phyloP scores from a whole-genome alignment of 2,113 vertebrate species.

The Bombycilla garrulus region DNA sequence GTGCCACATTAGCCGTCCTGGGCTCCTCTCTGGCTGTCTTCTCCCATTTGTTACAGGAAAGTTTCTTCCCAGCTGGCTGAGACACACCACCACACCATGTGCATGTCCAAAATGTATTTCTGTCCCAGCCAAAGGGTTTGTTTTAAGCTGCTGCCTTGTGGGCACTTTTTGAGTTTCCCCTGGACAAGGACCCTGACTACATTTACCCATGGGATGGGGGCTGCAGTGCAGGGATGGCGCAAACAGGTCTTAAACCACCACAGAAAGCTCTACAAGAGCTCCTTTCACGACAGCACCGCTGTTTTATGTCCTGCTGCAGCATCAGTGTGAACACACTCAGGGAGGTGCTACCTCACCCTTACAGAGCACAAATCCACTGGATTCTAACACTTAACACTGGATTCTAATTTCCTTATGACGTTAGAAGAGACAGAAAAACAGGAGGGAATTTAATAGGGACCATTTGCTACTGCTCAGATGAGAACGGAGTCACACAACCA shows the following conservation, averaged over 20 bases:
- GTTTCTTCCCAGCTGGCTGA: not conserved
- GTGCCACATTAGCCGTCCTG: not conserved
- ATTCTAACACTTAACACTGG: not conserved
- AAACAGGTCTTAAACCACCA: not conserved
- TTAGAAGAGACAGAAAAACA: not conserved
- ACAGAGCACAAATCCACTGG: not conserved
- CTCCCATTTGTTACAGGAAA: not conserved
- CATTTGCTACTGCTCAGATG: not conserved
- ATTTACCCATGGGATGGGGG: not conserved
- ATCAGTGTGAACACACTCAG: not conserved
- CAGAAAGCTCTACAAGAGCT: not conserved
- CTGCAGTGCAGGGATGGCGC: not conserved
- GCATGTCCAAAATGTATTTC: not conserved
- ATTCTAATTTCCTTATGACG: not conserved
- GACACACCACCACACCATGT: not conserved
- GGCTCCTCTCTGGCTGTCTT: not conserved
- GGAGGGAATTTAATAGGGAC: not conserved
- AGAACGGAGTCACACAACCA: not conserved
- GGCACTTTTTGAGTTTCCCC: not conserved
- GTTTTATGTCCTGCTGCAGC: not conserved
- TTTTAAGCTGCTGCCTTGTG: not conserved
- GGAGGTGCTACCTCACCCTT: fast-evolving
- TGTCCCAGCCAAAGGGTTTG: not conserved
- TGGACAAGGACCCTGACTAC: not conserved
- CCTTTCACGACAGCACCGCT: not conserved